Evolutionary conservation across 2,888 invertebrate species (phyloP), one percentile per base, ranked within the genome.

Genomic region (Dasypolia templi): DNA sequence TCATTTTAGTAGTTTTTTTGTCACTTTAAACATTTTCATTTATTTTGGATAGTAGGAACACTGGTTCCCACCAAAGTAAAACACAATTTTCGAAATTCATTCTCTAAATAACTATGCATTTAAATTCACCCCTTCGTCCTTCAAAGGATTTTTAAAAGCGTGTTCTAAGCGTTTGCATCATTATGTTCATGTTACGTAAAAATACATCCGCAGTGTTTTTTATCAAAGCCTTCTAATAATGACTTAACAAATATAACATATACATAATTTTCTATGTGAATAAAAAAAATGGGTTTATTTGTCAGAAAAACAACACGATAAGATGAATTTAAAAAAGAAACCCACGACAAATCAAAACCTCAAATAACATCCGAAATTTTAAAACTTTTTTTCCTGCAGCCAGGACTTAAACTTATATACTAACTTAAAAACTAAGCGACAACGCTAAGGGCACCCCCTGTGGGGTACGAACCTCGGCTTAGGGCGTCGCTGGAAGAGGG

Each of bases 121-220:
- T 9, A 86, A 79, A 84, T 74, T 75, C 46, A 71, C 55, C 62
- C 46, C 67, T 77, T 75, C 85, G 71, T 70, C 9, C 51, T 59
- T 1, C 63, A 79, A 82, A 75, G 46, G 61, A 71, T 73, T 82
- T 67, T 82, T 70, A 67, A 74, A 79, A 64, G 39, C 77, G 39
- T 74, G 70, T 75, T 82, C 67, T 72, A 66, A 51, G 65, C 55
- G 72, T 63, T 65, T 69, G 68, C 86, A 64, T 78, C 78, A 85
- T 82, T 84, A 85, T 44, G 44, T 66, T 35, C 66, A 70, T 77
- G 73, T 85, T 66, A 77, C 61, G 66, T 77, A 75, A 79, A 84
- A 79, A 75, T 80, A 77, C 72, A 85, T 72, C 63, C 61, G 64
- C 64, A 62, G 35, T 67, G 61, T 74, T 68, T 70, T 77, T 67